These are phyloP conservation scores for Acanthurus leucopareius DNA, from an alignment of 2,797 vertebrate genomes.

Conservation along the genomic window DNA sequence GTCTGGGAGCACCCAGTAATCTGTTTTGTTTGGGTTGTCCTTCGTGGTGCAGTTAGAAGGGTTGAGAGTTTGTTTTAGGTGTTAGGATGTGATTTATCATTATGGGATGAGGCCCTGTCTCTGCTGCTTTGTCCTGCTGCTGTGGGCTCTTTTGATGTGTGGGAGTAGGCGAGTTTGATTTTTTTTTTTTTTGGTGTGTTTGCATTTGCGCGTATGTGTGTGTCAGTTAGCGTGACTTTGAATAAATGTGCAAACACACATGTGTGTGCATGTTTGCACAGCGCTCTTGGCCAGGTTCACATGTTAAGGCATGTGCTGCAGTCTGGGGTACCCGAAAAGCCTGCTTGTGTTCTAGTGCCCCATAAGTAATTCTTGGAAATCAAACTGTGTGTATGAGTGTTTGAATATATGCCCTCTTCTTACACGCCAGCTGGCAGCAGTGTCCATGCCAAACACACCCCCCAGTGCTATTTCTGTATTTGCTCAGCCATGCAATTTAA, in stretches of 20 bases:
- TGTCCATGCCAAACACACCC: slow-evolving; percentile 38
- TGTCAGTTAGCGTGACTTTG: not conserved
- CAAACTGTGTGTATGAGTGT: slow-evolving; percentile 43
- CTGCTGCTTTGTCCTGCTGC: slow-evolving; percentile 42
- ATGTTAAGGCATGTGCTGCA: slow-evolving; percentile 66
- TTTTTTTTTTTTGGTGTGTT: slow-evolving; percentile 39
- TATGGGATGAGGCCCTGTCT: slow-evolving; percentile 50
- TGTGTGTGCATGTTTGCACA: slow-evolving; percentile 25
- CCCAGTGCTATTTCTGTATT: slow-evolving; percentile 70
- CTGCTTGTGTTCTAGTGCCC: slow-evolving; percentile 67
- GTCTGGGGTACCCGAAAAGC: slow-evolving; percentile 48
- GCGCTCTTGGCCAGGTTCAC: slow-evolving; percentile 47
- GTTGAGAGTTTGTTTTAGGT: slow-evolving; percentile 46
- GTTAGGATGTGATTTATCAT: slow-evolving; percentile 61
- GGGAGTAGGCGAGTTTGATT: slow-evolving; percentile 32
- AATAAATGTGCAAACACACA: slow-evolving; percentile 18
- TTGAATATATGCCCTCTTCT: not conserved
- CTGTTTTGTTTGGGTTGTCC: slow-evolving; percentile 46
- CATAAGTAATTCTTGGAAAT: slow-evolving; percentile 64
- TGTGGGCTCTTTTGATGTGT: slow-evolving; percentile 58
- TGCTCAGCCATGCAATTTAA: slow-evolving; percentile 73
- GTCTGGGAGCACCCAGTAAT: slow-evolving; percentile 5
- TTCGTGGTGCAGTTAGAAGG: slow-evolving; percentile 23
- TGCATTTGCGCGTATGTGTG: not conserved
- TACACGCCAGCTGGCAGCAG: slow-evolving; percentile 59